Percentiles rank a stretch among this genome's conserved stretches.
Evolutionary conservation across 2,797 vertebrate species (phyloP).

Genomic region (Hippoglossus hippoglossus): DNA sequence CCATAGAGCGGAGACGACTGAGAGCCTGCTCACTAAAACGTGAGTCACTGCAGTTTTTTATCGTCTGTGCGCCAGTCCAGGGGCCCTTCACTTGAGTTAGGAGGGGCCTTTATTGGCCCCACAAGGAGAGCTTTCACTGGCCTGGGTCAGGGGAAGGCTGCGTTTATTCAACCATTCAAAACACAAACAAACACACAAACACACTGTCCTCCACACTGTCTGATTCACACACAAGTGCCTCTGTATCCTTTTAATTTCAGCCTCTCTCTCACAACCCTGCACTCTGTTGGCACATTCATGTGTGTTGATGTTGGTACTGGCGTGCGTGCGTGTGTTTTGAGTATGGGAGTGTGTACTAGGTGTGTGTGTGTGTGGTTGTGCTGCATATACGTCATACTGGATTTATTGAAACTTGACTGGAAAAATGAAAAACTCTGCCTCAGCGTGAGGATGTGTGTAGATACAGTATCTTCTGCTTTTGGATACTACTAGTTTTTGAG

Average conservation of each 20-base stretch:
- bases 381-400: slow-evolving; percentile 40
- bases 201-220: slow-evolving; percentile 26
- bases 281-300: slow-evolving; percentile 30
- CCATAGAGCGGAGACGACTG: slow-evolving; percentile 16
- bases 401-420: slow-evolving; percentile 23
- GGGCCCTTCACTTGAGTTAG: slow-evolving; percentile 34
- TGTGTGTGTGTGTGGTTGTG: slow-evolving; percentile 5
- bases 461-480: neutral
- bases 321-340: neutral
- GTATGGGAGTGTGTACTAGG: neutral
- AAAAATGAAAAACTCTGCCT: neutral
- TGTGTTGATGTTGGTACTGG: slow-evolving; percentile 54
- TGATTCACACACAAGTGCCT: slow-evolving; percentile 48
- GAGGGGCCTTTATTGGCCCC: slow-evolving; percentile 53
- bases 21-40: slow-evolving; percentile 26
- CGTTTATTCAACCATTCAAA: slow-evolving; percentile 65
- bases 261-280: slow-evolving; percentile 27
- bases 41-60: slow-evolving; percentile 25
- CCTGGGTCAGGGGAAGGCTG: slow-evolving; percentile 67
- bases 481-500: too few relatives aligned
- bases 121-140: slow-evolving; percentile 69
- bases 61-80: slow-evolving; percentile 37
- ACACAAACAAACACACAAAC: slow-evolving; percentile 51
- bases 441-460: neutral
- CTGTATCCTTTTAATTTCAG: slow-evolving; percentile 47